These are phyloP conservation scores for Chromoteleia sp. DNA, from an alignment of 2,888 invertebrate species.

Conservation along the genomic window DNA sequence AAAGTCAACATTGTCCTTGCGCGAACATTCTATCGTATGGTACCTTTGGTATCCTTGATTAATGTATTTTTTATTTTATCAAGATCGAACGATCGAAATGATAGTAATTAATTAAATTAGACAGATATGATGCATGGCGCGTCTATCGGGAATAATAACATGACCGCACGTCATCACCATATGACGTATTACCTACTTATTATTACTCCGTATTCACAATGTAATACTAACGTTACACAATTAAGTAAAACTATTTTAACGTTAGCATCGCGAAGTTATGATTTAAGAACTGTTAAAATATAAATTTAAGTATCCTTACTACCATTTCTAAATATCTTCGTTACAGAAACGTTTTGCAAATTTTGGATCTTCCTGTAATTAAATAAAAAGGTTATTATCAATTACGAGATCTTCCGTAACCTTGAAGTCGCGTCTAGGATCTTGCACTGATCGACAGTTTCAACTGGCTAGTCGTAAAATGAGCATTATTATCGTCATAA, in stretches of 20 bases:
- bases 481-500: slow-evolving; percentile 13
- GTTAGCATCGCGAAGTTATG: neutral
- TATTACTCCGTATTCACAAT: neutral
- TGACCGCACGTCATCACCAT: slow-evolving; percentile 1
- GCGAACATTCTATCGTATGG: slow-evolving; percentile 4
- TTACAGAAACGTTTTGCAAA: no score
- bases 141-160: slow-evolving; percentile 13
- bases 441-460: slow-evolving; percentile 5
- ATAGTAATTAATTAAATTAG: slow-evolving; percentile 24
- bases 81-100: neutral
- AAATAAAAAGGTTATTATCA: slow-evolving; percentile 14
- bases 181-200: slow-evolving; percentile 17
- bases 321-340: neutral
- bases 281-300: neutral
- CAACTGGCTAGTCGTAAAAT: neutral
- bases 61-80: slow-evolving; percentile 13
- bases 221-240: neutral
- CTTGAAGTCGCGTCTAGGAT: neutral
- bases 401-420: slow-evolving; percentile 11
- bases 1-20: slow-evolving; percentile 21
- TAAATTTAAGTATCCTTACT: no score
- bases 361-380: no score
- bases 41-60: slow-evolving; percentile 20
- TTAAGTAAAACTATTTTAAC: slow-evolving; percentile 1
- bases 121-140: slow-evolving; percentile 19